Conservation (phyloP, 2,113 vertebrate genomes). For the Lagopus muta region DNA sequence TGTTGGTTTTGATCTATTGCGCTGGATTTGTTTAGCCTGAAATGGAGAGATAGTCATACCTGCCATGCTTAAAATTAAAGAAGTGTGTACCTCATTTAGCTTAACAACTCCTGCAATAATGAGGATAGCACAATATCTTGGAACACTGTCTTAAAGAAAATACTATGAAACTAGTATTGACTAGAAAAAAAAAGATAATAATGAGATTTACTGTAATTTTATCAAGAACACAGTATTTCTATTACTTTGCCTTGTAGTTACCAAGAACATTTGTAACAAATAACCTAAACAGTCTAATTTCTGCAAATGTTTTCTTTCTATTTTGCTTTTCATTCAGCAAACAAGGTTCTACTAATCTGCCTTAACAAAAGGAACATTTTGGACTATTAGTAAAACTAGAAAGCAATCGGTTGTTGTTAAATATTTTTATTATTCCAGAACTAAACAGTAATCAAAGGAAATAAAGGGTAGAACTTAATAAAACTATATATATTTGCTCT, state of each 20-base stretch:
- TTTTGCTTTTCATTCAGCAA: conserved; percentile 31
- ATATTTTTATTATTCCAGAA: not conserved
- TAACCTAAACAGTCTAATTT: not conserved
- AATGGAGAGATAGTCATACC: not conserved
- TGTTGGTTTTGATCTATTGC: not conserved
- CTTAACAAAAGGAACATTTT: conserved; percentile 29
- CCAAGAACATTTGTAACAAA: not conserved
- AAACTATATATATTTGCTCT: not conserved
- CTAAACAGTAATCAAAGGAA: conserved; percentile 2
- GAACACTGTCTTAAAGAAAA: not conserved
- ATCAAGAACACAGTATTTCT: not conserved
- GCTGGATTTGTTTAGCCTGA: not conserved
- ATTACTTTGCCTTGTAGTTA: conserved; percentile 16
- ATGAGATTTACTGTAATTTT: not conserved
- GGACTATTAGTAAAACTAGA: conserved; percentile 23
- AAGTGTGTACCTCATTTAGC: not conserved
- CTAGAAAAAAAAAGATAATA: not conserved
- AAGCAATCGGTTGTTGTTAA: not conserved
- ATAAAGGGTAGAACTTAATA: not conserved
- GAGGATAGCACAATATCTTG: not conserved
- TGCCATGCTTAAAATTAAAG: not conserved
- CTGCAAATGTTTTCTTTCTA: conserved; percentile 22
- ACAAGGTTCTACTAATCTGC: conserved; percentile 15
- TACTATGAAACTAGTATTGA: not conserved
- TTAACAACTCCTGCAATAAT: not conserved